Base-by-base conservation (phyloP, 2,888 invertebrate species). In the Emmelina monodactyla region DNA sequence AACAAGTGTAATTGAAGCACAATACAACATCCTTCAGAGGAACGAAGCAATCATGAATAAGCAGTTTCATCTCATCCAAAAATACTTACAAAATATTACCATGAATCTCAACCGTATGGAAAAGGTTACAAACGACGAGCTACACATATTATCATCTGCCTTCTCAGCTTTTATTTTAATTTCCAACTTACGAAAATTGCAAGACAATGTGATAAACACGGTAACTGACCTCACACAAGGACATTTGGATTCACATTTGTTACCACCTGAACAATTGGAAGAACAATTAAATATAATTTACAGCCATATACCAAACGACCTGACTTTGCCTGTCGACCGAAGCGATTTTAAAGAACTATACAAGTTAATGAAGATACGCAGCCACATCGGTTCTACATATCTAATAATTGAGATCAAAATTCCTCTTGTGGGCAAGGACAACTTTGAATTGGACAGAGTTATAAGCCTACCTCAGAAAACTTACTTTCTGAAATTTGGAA, bases 361-460 rank as follows among this genome's bases (percentile, higher is more conserved):
- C 19, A 19, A 32, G 32, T 15, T 39, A 13, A 14, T 39, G 4
- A 31, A 32, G 19, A 16, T 39, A 15, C 15, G 22, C 9, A 29
- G 34, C 29, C 33, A 22, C 10, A 15, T 37, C 2, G 22, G 22
- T n/a, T 12, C 25, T 15, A 25, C 22, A 12, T 38, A 32, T 31
- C 14, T 38, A 12, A 33, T 39, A 19, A 37, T 37, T 22, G 37
- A 40, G 7, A 35, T 37, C 9, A 40, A 32, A 14, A 33, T 40
- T 19, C 35, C 35, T 16, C 19, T 40, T 9, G 11, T 37, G 13
- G 33, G 29, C 14, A 33, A 19, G 29, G 36, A 39, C 5, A 11
- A 31, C 14, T 37, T 12, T 14, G 33, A 37, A 33, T 11, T 36
- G 2, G 7, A 14, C 28, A n/a, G n/a, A 11, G 16, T 14, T 2